Base-by-base conservation (phyloP, 2,797 vertebrate genomes). In the Zalophus californianus region DNA sequence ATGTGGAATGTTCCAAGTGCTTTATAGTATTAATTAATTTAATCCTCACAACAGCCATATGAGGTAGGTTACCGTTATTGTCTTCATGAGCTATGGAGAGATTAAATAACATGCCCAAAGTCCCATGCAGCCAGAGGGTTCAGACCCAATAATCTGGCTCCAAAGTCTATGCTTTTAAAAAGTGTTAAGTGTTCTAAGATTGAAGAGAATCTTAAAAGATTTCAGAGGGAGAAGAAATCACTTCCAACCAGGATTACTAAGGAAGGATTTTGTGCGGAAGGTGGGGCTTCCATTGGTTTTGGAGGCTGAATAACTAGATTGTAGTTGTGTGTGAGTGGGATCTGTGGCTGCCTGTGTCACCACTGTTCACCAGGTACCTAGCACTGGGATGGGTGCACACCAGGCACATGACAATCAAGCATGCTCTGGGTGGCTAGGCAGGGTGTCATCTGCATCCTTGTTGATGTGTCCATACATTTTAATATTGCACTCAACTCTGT, bases 211-310 rank as follows among this genome's bases (percentile, higher is more conserved):
- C 84, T 83, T 84, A 27, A 44, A 60, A 44, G 68, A 79, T 29
- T 94, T 72, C 62, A 84, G 54, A 62, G 16, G 73, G 11, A 90
- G 77, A 72, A 92, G 64, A 85, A 52, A 82, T 79, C 16, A 50
- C 14, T 75, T 58, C 12, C 35, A 79, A 50, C 9, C 11, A 50
- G 16, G 7, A 21, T 35, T 58, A 87, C 6, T 44, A 14, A 80
- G 80, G 84, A 77, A 94, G 14, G 12, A 7, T 14, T 13, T 92
- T 27, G 23, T 70, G n/a, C 4, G 12, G 38, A 38, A 27, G 15
- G 66, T 25, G 25, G 27, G 8, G 12, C 32, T 82, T 88, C 35
- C 23, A 12, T 32, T 77, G 75, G 64, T 20, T 35, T 18, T 15
- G 8, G 66, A 82, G 35, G 48, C 1, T 12, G 10, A 60, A n/a